Conservation (phyloP, 2,797 vertebrate genomes). For the Gallinago stenura region DNA sequence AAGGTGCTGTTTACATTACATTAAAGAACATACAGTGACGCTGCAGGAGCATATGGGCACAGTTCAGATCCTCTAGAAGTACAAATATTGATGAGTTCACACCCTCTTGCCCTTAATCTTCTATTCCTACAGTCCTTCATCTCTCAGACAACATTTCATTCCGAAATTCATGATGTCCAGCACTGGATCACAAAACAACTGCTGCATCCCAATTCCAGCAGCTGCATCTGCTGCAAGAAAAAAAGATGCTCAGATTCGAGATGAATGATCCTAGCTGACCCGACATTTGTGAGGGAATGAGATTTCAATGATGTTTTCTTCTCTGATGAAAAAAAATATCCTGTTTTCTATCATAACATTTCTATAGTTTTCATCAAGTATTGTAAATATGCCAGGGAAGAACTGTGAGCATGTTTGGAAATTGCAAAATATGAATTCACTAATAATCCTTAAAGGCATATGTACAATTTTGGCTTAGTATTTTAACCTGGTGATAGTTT, state of each 20-base stretch:
- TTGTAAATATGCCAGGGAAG: background rate
- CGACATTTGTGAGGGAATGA: background rate
- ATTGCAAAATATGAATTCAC: background rate
- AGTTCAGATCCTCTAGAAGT: background rate
- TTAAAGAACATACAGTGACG: background rate
- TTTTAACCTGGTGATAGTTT: background rate
- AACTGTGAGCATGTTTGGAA: background rate
- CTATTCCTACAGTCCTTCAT: background rate
- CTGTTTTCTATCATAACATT: background rate
- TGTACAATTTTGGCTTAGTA: background rate
- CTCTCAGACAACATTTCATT: background rate
- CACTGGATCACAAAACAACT: background rate
- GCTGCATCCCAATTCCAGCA: background rate
- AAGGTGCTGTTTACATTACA: background rate
- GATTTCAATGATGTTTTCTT: background rate
- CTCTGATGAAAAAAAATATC: background rate
- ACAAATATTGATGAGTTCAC: background rate
- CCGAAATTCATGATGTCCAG: background rate
- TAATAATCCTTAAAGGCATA: background rate
- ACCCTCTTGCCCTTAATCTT: conserved; percentile 6
- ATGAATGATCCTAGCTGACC: background rate
- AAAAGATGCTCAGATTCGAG: background rate
- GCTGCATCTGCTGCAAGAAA: background rate
- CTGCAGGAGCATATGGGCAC: background rate
- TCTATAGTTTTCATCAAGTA: background rate